These are phyloP conservation scores for Anthrax anthrax DNA, from an alignment of 2,888 invertebrate genomes.

Conservation along the genomic window DNA sequence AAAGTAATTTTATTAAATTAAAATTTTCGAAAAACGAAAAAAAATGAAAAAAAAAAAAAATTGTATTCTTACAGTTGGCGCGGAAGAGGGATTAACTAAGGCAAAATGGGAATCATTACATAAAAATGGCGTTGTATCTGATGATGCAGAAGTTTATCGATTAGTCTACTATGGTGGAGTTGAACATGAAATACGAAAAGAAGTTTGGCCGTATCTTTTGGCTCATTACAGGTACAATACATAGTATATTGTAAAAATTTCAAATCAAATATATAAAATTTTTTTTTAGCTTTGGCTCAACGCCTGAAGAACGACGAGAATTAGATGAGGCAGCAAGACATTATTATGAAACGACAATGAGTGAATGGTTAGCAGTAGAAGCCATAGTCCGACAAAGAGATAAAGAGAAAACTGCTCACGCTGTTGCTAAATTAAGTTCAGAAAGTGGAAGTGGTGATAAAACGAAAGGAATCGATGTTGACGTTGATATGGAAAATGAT, in stretches of 20 bases:
- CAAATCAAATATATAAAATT: not conserved
- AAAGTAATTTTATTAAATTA: constrained; percentile 30
- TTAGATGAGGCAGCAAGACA: constrained; percentile 54
- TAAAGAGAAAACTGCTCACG: constrained; percentile 68
- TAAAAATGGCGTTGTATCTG: constrained; percentile 44
- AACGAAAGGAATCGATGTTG: constrained; percentile 39
- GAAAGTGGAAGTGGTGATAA: constrained; percentile 49
- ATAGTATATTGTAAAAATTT: not conserved
- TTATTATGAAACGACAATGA: constrained; percentile 80
- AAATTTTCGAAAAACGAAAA: too few relatives aligned
- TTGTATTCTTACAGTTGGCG: constrained; percentile 42
- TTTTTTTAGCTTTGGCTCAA: constrained; percentile 48
- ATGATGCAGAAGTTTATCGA: constrained; percentile 61
- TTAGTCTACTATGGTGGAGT: constrained; percentile 81
- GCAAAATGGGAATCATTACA: constrained; percentile 59
- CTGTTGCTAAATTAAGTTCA: constrained; percentile 69
- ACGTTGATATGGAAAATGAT: constrained; percentile 42
- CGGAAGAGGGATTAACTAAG: constrained; percentile 56
- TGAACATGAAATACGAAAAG: constrained; percentile 56
- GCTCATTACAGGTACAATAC: constrained; percentile 58
- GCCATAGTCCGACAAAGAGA: constrained; percentile 76
- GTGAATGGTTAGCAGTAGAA: constrained; percentile 90
- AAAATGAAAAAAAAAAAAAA: too few relatives aligned
- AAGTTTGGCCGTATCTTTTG: constrained; percentile 80
- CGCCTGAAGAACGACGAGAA: constrained; percentile 46